Conservation (phyloP, 2,888 invertebrate species). For the Amphipyra tragopoginis region DNA sequence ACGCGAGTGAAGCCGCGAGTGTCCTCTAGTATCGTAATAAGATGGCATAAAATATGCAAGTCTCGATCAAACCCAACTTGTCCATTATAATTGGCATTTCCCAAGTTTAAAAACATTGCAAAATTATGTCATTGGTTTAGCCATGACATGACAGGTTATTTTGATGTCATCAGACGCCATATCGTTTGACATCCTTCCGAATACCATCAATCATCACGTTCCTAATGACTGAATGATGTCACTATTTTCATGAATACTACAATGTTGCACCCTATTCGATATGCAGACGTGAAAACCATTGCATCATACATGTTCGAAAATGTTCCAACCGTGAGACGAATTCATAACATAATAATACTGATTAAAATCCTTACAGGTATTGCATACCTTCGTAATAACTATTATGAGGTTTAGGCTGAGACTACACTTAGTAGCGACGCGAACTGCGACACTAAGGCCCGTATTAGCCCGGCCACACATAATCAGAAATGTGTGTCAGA, state of each 20-base stretch:
- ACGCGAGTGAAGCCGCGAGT: too few relatives aligned
- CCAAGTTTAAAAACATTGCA: constrained; percentile 6
- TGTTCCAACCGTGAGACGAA: constrained; percentile 9
- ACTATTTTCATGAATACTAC: constrained; percentile 49
- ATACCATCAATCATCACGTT: constrained; percentile 34
- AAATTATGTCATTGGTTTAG: constrained; percentile 1
- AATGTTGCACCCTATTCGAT: constrained; percentile 37
- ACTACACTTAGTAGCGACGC: too few relatives aligned
- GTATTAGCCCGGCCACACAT: too few relatives aligned
- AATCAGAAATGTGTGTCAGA: too few relatives aligned
- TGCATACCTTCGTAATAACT: neutral
- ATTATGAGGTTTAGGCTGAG: too few relatives aligned
- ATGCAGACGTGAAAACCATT: constrained; percentile 39
- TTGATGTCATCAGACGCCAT: constrained; percentile 11
- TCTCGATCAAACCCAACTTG: constrained; percentile 1
- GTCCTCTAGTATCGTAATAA: constrained; percentile 3
- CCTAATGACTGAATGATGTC: constrained; percentile 40
- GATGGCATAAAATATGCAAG: constrained; percentile 20
- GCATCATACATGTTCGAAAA: constrained; percentile 47
- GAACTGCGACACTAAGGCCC: too few relatives aligned
- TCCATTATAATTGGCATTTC: constrained; percentile 4
- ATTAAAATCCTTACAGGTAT: constrained; percentile 9
- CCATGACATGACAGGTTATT: constrained; percentile 13
- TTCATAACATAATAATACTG: constrained; percentile 15
- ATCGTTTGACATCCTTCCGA: constrained; percentile 13